These are phyloP conservation scores for Clangula hyemalis DNA, from an alignment of 2,797 vertebrate species.

Conservation along the genomic window DNA sequence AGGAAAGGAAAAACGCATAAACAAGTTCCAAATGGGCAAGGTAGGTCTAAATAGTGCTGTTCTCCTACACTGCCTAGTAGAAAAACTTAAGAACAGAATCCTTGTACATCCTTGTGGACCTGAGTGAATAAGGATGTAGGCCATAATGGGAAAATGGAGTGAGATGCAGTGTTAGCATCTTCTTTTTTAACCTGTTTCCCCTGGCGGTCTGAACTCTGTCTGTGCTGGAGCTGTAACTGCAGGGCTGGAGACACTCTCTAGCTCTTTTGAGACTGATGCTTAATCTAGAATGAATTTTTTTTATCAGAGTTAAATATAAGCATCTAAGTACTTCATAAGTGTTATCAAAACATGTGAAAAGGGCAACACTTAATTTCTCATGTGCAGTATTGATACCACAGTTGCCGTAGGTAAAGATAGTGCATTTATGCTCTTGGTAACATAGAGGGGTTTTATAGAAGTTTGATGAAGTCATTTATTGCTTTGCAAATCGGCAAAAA, in stretches of 20 bases:
- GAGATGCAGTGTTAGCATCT: not conserved
- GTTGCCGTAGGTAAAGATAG: not conserved
- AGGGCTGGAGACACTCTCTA: not conserved
- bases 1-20: conserved; percentile 93
- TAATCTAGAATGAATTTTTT: not conserved
- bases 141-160: not conserved
- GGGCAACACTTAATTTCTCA: not conserved
- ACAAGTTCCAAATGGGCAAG: conserved; percentile 90
- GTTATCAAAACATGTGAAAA: rapidly evolving
- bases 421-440: not conserved
- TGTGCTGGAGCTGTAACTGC: not conserved
- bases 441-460: not conserved
- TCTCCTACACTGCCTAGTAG: not conserved
- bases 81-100: not conserved
- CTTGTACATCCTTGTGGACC: not conserved
- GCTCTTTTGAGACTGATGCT: not conserved
- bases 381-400: not conserved
- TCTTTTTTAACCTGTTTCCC: not conserved
- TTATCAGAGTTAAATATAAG: not conserved
- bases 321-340: not conserved
- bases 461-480: not conserved
- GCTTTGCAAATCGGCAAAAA: not conserved
- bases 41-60: conserved; percentile 73
- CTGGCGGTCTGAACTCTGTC: not conserved
- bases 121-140: not conserved